Conservation (phyloP, 2,888 invertebrate species). For the Lottia scabra region DNA sequence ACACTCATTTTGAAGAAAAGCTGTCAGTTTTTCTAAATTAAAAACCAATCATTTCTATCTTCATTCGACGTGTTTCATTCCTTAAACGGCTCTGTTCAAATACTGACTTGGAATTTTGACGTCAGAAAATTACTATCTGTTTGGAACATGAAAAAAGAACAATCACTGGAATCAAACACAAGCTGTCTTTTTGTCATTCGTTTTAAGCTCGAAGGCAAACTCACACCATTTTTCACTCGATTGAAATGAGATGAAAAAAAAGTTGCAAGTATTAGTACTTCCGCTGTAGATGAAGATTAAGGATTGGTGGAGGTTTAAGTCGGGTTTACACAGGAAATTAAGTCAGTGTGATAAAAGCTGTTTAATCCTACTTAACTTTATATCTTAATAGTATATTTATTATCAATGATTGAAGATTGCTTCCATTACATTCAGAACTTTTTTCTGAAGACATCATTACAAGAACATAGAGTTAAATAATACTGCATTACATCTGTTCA, state of each 20-base stretch:
- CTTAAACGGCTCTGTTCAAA: not conserved
- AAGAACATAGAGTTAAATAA: no score
- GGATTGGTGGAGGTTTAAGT: not conserved
- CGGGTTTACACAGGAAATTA: conserved; percentile 4
- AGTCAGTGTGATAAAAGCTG: not conserved
- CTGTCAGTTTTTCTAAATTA: no score
- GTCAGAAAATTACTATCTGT: conserved; percentile 4
- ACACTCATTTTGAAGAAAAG: no score
- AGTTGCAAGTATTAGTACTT: not conserved
- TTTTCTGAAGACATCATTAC: no score
- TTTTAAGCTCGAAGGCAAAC: not conserved
- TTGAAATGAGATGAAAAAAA: not conserved
- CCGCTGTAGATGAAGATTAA: not conserved
- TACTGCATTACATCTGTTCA: no score
- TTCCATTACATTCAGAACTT: no score
- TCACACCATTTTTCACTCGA: not conserved
- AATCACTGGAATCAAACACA: not conserved
- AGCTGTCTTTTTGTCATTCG: not conserved
- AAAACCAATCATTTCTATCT: not conserved
- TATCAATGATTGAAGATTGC: no score
- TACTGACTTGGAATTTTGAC: not conserved
- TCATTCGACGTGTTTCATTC: not conserved
- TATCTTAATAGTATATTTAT: no score
- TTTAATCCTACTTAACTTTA: no score
- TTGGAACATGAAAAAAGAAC: not conserved